Evolutionary conservation across 92 coral and sea anemone genomes (phyloP).

Genomic region (Paragorgia papillata): DNA sequence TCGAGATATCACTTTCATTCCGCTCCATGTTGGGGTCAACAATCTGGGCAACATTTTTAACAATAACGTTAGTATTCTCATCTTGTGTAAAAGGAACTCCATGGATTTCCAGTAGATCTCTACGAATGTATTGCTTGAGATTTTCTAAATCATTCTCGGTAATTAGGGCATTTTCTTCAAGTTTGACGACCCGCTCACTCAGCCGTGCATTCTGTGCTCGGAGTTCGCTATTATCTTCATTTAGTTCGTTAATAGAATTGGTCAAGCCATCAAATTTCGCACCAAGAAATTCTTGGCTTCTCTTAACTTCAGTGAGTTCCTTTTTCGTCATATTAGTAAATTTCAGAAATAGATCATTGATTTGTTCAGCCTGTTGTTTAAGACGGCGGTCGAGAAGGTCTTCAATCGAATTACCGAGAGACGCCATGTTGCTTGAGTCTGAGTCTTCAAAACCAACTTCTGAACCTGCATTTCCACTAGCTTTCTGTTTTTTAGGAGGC

Average conservation of each 20-base stretch:
- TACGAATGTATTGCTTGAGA: slow-evolving; percentile 31
- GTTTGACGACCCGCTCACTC: background rate
- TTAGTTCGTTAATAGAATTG: background rate
- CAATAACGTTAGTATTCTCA: slow-evolving; percentile 33
- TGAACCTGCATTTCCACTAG: too few relatives aligned
- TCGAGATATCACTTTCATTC: slow-evolving; percentile 29
- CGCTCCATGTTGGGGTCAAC: slow-evolving; percentile 28
- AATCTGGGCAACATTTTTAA: slow-evolving; percentile 29
- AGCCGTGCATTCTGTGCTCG: slow-evolving; percentile 19
- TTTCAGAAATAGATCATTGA: slow-evolving; percentile 13
- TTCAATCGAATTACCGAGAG: background rate
- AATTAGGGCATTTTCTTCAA: background rate
- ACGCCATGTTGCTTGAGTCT: background rate
- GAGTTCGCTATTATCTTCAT: slow-evolving; percentile 27
- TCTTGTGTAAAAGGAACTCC: slow-evolving; percentile 33
- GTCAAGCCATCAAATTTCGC: slow-evolving; percentile 22
- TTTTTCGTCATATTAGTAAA: slow-evolving; percentile 3
- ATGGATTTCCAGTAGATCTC: slow-evolving; percentile 40
- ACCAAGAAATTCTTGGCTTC: slow-evolving; percentile 31
- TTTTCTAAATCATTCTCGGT: slow-evolving; percentile 12
- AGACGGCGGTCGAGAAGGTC: background rate
- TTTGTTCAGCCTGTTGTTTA: slow-evolving; percentile 42
- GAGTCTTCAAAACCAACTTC: background rate
- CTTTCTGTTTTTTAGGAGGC: too few relatives aligned
- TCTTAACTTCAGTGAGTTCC: slow-evolving; percentile 24